Evolutionary conservation across 2,113 vertebrate genomes (phyloP).

Genomic region (Mola mola): DNA sequence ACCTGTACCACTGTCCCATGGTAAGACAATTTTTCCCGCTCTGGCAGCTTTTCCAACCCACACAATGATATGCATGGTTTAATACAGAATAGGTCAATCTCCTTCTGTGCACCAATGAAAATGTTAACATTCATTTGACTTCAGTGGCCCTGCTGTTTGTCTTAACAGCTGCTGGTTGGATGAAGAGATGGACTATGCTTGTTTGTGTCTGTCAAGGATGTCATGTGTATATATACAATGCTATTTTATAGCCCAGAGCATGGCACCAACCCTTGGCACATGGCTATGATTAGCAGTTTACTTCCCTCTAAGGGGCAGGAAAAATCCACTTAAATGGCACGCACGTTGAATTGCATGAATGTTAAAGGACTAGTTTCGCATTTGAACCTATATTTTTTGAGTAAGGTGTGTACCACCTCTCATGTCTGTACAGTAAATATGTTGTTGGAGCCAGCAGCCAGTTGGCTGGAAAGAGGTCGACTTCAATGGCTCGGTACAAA

Average conservation of each 20-base stretch:
- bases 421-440: neutral
- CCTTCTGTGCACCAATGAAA: slow-evolving; percentile 17
- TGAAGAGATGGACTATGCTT: slow-evolving; percentile 58
- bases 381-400: neutral
- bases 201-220: slow-evolving; percentile 55
- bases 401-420: neutral
- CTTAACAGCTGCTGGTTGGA: slow-evolving; percentile 59
- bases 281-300: slow-evolving; percentile 6
- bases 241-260: slow-evolving; percentile 49
- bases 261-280: slow-evolving; percentile 36
- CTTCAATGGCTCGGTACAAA: too few relatives aligned
- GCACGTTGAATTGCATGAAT: too few relatives aligned
- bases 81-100: slow-evolving; percentile 21
- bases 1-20: neutral
- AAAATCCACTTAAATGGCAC: too few relatives aligned
- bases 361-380: too few relatives aligned
- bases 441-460: neutral
- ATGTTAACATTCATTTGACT: slow-evolving; percentile 21
- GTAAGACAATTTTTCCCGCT: neutral
- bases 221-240: slow-evolving; percentile 58
- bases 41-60: slow-evolving; percentile 1
- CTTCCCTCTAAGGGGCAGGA: neutral
- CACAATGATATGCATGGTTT: slow-evolving; percentile 9
- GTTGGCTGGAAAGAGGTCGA: too few relatives aligned
- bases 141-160: slow-evolving; percentile 46